A percentile compares a stretch with the other conserved stretches of the same genome.
These are phyloP conservation scores for Embidobia sp. DNA, from an alignment of 2,888 invertebrate genomes.

Conservation along the genomic window DNA sequence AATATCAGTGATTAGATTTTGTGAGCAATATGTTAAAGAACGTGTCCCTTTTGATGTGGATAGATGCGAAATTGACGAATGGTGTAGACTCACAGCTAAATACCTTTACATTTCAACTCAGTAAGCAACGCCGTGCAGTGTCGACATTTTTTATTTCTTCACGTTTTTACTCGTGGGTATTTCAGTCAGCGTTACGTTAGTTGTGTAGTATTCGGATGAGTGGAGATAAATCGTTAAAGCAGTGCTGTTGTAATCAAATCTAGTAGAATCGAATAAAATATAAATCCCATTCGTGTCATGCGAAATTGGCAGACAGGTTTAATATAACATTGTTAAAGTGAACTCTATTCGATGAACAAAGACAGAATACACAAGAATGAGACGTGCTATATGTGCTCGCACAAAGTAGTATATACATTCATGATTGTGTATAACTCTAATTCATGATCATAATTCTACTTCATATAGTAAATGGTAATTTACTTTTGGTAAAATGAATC, in stretches of 20 bases:
- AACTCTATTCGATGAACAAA: conserved; percentile 48
- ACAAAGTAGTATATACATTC: conserved; percentile 37
- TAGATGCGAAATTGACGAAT: conserved; percentile 43
- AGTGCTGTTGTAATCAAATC: conserved; percentile 63
- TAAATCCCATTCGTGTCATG: conserved; percentile 62
- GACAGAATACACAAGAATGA: conserved; percentile 53
- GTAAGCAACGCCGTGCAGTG: conserved; percentile 40
- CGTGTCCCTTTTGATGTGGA: conserved; percentile 34
- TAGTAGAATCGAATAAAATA: conserved; percentile 61
- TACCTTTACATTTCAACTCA: conserved; percentile 45
- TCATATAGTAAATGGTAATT: conserved; percentile 4
- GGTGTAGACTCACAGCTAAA: conserved; percentile 25
- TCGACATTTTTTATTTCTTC: conserved; percentile 56
- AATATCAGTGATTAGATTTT: conserved; percentile 21
- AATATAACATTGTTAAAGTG: conserved; percentile 65
- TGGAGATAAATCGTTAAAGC: conserved; percentile 64
- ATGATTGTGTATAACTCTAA: too few relatives aligned
- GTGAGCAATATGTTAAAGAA: conserved; percentile 42
- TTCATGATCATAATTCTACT: too few relatives aligned
- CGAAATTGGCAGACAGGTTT: conserved; percentile 60
- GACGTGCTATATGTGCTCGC: conserved; percentile 28
- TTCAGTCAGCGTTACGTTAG: conserved; percentile 62
- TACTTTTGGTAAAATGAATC: background rate
- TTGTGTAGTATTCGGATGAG: conserved; percentile 57
- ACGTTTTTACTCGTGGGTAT: conserved; percentile 57